phyloP scores from a whole-genome alignment of 2,888 invertebrate species.

The Thymelicus lineola region DNA sequence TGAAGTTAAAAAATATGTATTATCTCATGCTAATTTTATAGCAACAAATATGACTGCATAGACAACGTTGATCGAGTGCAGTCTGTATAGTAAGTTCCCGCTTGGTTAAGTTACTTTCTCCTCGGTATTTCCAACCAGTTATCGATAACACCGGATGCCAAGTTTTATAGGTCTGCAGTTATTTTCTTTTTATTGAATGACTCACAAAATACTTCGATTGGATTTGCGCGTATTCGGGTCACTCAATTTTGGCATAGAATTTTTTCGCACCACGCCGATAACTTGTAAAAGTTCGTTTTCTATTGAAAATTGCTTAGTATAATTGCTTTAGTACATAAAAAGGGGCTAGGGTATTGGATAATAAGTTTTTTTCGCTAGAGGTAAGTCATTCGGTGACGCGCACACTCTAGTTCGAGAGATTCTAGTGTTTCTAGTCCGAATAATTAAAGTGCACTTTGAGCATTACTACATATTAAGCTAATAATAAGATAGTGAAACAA shows the following conservation, averaged over 20 bases:
- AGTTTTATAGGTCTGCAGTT: constrained; percentile 20
- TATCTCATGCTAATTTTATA: no score
- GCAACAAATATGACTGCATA: no score
- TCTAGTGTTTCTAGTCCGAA: not conserved
- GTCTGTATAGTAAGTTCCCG: not conserved
- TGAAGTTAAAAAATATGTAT: no score
- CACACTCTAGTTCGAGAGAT: not conserved
- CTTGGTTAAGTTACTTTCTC: constrained; percentile 27
- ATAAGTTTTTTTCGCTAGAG: not conserved
- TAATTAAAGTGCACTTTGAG: not conserved
- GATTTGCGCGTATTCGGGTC: constrained; percentile 48
- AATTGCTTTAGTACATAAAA: no score
- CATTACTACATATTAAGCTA: not conserved
- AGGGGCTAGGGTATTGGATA: not conserved
- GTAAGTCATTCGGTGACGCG: not conserved
- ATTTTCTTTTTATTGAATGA: constrained; percentile 47
- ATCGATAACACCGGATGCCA: constrained; percentile 43
- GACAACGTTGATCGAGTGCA: not conserved
- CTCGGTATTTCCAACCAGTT: constrained; percentile 22
- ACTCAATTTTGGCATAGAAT: constrained; percentile 43
- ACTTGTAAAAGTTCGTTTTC: constrained; percentile 12
- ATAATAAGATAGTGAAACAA: not conserved
- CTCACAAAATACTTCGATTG: constrained; percentile 49
- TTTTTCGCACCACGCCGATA: not conserved
- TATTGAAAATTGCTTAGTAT: not conserved